phyloP scores from a whole-genome alignment of 2,113 vertebrate genomes.

The Lampris incognitus region DNA sequence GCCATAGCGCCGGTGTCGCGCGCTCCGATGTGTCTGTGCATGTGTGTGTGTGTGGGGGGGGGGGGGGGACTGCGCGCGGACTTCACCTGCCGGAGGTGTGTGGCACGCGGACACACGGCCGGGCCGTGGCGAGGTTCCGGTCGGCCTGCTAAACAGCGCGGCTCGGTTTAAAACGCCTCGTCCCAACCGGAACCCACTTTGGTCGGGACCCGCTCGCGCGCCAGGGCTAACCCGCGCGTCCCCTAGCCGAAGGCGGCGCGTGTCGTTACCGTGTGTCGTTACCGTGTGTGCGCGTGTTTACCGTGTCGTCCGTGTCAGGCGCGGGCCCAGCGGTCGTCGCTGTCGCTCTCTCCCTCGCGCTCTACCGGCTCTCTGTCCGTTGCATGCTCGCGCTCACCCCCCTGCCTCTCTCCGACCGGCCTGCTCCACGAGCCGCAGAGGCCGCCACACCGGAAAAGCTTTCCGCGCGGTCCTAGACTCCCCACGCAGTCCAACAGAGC shows the following conservation, averaged over 20 bases:
- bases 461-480: constrained; percentile 81
- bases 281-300: constrained; percentile 78
- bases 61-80: constrained; percentile 51
- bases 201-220: constrained; percentile 15
- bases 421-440: constrained; percentile 80
- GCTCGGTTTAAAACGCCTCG: constrained; percentile 50
- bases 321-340: constrained; percentile 74
- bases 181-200: constrained; percentile 69
- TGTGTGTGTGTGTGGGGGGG: constrained; percentile 75
- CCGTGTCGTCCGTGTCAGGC: constrained; percentile 84
- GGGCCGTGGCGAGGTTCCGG: constrained; percentile 1
- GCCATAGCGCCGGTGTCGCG: constrained; percentile 60
- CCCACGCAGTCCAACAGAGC: neutral
- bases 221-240: constrained; percentile 43
- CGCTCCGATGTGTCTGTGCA: constrained; percentile 74
- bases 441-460: constrained; percentile 65
- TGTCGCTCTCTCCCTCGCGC: constrained; percentile 65
- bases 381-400: constrained; percentile 66
- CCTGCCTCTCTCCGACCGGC: constrained; percentile 67
- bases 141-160: neutral
- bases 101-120: neutral
- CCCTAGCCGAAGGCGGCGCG: constrained; percentile 40
- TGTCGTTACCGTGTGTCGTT: too few relatives aligned
- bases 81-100: constrained; percentile 44
- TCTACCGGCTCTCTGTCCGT: constrained; percentile 75